Conservation (phyloP, 2,113 vertebrate species). For the Phalacrocorax aristotelis region DNA sequence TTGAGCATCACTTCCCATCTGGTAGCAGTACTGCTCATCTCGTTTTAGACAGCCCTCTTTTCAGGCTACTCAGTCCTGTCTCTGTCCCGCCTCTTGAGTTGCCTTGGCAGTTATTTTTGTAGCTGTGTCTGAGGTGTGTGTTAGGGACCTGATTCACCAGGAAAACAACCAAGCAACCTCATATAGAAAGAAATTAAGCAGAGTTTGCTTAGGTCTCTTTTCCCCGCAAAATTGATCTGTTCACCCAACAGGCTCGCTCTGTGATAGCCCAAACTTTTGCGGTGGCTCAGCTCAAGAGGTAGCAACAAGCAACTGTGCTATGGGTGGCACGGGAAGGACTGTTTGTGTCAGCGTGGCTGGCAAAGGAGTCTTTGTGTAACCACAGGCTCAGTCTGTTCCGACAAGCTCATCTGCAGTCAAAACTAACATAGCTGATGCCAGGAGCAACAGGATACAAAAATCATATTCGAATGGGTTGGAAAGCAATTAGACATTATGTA, state of each 20-base stretch:
- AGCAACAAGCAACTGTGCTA: not conserved
- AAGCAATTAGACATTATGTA: not conserved
- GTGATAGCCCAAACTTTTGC: not conserved
- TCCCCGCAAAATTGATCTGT: fast-evolving
- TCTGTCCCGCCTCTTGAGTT: not conserved
- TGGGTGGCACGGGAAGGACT: not conserved
- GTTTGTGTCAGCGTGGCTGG: not conserved
- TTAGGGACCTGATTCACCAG: not conserved
- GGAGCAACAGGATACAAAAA: not conserved
- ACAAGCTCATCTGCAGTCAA: not conserved
- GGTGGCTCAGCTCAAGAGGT: not conserved
- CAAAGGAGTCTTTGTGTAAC: not conserved
- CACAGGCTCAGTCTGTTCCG: not conserved
- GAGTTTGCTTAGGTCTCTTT: not conserved
- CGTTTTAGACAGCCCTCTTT: not conserved
- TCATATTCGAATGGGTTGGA: not conserved
- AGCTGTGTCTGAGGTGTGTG: not conserved
- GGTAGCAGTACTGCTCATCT: not conserved
- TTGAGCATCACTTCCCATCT: not conserved
- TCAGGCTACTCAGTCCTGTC: not conserved
- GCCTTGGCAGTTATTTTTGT: not conserved
- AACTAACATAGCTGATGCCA: not conserved
- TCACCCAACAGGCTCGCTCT: not conserved
- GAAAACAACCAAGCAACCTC: not conserved
- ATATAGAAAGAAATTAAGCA: not conserved